phyloP scores from a whole-genome alignment of 1,140 invertebrate genomes.

The Holcopasites calliopsidis region DNA sequence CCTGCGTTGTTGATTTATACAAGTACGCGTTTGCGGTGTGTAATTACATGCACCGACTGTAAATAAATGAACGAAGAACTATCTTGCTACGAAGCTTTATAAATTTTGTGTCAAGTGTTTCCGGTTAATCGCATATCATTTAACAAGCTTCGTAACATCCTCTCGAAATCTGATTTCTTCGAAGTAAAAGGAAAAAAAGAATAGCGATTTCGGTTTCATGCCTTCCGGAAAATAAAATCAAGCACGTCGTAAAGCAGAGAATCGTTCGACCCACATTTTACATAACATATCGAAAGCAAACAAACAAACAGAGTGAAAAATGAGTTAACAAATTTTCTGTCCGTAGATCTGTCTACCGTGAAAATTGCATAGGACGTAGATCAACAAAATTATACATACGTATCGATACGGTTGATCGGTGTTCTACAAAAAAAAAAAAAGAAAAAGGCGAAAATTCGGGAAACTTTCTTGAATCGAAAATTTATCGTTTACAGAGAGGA shows the following conservation, averaged over 20 bases:
- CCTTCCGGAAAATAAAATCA: conserved; percentile 41
- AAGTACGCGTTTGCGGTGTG: conserved; percentile 16
- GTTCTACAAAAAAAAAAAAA: conserved; percentile 44
- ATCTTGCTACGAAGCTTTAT: conserved; percentile 28
- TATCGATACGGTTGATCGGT: conserved; percentile 41
- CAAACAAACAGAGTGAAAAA: conserved; percentile 13
- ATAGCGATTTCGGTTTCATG: conserved; percentile 56
- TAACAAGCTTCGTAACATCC: not conserved
- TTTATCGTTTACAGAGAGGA: conserved; percentile 8
- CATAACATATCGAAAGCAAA: conserved; percentile 65
- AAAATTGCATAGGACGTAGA: conserved; percentile 52
- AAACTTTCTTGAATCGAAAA: conserved; percentile 31
- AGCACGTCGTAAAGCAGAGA: conserved; percentile 18
- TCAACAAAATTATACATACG: conserved; percentile 32
- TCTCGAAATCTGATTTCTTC: not conserved
- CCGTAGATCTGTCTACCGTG: conserved; percentile 52
- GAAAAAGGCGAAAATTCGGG: conserved; percentile 38
- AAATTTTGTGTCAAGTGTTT: conserved; percentile 4
- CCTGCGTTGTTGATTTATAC: conserved; percentile 52
- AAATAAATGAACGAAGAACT: conserved; percentile 31
- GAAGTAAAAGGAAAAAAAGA: too few relatives aligned
- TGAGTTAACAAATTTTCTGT: conserved; percentile 36
- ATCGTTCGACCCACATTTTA: conserved; percentile 52
- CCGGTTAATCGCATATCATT: conserved; percentile 17
- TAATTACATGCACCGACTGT: conserved; percentile 5